Percentiles rank a stretch among this genome's conserved stretches.
Evolutionary conservation across 2,797 vertebrate species (phyloP).

Genomic region (Crocodylus rhombifer): DNA sequence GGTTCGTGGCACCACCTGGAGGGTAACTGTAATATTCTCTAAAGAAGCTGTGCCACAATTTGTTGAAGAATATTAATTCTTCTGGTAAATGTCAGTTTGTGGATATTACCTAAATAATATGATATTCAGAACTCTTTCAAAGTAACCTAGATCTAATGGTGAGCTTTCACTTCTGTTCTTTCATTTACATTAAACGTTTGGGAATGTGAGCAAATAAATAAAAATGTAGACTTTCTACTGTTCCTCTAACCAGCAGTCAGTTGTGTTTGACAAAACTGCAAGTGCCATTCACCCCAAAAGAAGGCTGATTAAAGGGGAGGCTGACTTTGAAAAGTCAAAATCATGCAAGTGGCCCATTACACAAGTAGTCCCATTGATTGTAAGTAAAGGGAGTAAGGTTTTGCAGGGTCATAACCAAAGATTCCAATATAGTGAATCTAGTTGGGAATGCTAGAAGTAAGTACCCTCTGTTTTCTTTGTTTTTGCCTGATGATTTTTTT

Average conservation of each 20-base stretch:
- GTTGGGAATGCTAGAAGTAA: background rate
- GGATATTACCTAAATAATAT: background rate
- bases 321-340: background rate
- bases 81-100: background rate
- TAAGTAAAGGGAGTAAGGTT: background rate
- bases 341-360: background rate
- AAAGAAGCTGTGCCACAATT: background rate
- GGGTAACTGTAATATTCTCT: background rate
- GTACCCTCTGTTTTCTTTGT: background rate
- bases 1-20: background rate
- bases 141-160: background rate
- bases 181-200: fast-evolving
- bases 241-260: background rate
- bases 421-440: fast-evolving
- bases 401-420: background rate
- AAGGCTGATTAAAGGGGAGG: background rate
- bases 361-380: background rate
- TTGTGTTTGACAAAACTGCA: background rate
- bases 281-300: background rate
- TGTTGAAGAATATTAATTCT: background rate
- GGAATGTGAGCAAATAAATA: background rate
- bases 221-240: background rate
- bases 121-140: background rate
- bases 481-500: background rate
- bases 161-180: background rate